These are phyloP conservation scores for Anguilla obscura DNA, from an alignment of 2,797 vertebrate species.

Conservation along the genomic window DNA sequence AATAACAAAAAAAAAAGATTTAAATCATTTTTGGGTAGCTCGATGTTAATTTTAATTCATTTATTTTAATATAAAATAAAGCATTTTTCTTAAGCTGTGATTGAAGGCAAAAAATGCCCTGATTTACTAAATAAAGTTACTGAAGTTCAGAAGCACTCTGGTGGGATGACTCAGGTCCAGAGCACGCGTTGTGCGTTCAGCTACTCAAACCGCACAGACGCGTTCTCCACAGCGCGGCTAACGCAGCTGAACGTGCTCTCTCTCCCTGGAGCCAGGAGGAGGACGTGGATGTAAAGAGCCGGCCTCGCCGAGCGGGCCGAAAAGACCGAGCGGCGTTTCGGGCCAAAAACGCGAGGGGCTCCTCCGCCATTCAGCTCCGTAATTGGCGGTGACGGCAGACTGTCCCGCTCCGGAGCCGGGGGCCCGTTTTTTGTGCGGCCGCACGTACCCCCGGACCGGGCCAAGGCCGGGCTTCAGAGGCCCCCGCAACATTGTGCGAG, in stretches of 20 bases:
- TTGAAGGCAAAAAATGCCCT: background rate
- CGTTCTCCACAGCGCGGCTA: slow-evolving; percentile 29
- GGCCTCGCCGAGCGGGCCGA: slow-evolving; percentile 55
- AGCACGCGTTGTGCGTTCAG: background rate
- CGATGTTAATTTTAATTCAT: background rate
- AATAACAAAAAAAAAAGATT: background rate
- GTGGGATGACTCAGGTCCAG: background rate
- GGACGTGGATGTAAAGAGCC: slow-evolving; percentile 45
- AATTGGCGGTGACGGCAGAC: slow-evolving; percentile 75
- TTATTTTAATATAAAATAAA: background rate
- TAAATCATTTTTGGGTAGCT: background rate
- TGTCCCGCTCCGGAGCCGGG: slow-evolving; percentile 55
- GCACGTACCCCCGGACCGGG: slow-evolving; percentile 63
- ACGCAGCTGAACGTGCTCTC: slow-evolving; percentile 23
- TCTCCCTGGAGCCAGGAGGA: slow-evolving; percentile 24
- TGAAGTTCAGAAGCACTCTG: background rate
- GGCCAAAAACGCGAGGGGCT: slow-evolving; percentile 47
- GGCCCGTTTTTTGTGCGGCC: slow-evolving; percentile 55
- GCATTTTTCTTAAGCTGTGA: background rate
- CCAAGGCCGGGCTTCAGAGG: slow-evolving; percentile 58
- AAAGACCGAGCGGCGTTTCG: slow-evolving; percentile 44
- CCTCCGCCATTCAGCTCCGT: slow-evolving; percentile 67
- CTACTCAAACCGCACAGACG: background rate
- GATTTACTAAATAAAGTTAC: background rate
- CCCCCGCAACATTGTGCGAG: slow-evolving; percentile 63